Base-by-base conservation (phyloP, 2,113 vertebrate genomes). In the Sialia sialis region DNA sequence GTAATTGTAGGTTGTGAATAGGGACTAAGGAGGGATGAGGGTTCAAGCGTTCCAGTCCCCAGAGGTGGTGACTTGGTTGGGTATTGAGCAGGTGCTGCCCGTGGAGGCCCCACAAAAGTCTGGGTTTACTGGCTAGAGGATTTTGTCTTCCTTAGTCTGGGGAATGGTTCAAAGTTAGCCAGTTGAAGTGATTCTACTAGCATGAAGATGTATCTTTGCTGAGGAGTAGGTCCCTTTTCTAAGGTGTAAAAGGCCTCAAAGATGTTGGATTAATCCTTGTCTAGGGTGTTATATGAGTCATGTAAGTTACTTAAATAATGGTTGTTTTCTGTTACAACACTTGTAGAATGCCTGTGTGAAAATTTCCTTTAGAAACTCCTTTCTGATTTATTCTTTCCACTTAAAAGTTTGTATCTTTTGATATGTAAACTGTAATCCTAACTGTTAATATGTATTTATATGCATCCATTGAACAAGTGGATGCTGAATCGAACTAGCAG, bases 61-160 rank as follows among this genome's bases (percentile, higher is more conserved):
- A 41, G 30, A 52, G 49, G 54, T 60, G 52, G 9, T 58, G 22
- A 21, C 30, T n/a, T 46, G 38, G 29, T 60, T 81, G 2, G 4
- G 36, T 3, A 0, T n/a, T 21, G 29, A 60, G n/a, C 1, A 1
- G 32, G 19, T 20, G 16, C 34, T 80, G 21, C 19, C 8, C 7
- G 10, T 1, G 2, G 18, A 63, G 51, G 11, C 9, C 7, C 11
- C 2, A 7, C 3, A 3, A 18, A 39, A 41, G 8, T 3, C 1
- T 34, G 39, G 16, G 11, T 56, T 84, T 91, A 26, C 18, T 75
- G 49, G 9, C 11, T 16, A 62, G 67, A 54, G 20, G 26, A 27
- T 16, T 68, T 49, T 11, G 6, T 52, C 27, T 73, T 66, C 36
- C 8, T 82, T 1, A 0, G 3, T 55, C 39, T 72, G 51, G 51